Evolutionary conservation across 30 jellyfish, hydroid and myxozoan genomes (phyloP).

Genomic region (Morbakka virulenta): DNA sequence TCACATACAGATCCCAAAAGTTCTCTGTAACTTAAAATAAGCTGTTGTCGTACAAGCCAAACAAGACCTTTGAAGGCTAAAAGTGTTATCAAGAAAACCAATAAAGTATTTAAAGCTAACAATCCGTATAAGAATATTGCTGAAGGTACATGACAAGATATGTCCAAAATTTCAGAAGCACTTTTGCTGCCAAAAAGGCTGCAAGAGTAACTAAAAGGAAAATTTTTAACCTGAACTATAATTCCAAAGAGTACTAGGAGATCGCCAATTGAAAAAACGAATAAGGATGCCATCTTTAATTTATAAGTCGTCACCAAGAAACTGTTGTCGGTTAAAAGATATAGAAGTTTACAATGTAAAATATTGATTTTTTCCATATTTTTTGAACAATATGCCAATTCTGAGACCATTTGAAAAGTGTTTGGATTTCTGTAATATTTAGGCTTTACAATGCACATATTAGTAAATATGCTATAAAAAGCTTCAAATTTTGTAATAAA

Average conservation of each 20-base stretch:
- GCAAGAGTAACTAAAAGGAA: constrained; percentile 63
- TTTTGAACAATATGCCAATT: constrained; percentile 52
- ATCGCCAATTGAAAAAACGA: constrained; percentile 40
- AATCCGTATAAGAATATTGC: constrained; percentile 65
- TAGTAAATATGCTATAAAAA: constrained; percentile 55
- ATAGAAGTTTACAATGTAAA: constrained; percentile 48
- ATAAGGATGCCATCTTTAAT: constrained; percentile 10
- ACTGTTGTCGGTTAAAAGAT: constrained; percentile 64
- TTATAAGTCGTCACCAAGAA: constrained; percentile 56
- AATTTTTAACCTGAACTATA: constrained; percentile 22
- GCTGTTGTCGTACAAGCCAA: constrained; percentile 59
- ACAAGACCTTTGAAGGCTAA: constrained; percentile 53
- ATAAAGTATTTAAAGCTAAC: constrained; percentile 27
- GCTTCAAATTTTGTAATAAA: constrained; percentile 77
- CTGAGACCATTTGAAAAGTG: constrained; percentile 85
- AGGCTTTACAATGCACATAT: constrained; percentile 62
- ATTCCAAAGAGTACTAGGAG: constrained; percentile 8
- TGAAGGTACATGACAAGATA: constrained; percentile 61
- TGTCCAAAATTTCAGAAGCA: constrained; percentile 43
- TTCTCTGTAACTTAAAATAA: constrained; percentile 34
- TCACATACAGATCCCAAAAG: constrained; percentile 63
- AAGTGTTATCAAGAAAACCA: constrained; percentile 22
- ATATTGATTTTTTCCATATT: constrained; percentile 64
- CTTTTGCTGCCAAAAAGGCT: constrained; percentile 25
- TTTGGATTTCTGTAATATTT: constrained; percentile 81